Base-by-base conservation (phyloP, 2,113 vertebrate species). In the Gallinago media region DNA sequence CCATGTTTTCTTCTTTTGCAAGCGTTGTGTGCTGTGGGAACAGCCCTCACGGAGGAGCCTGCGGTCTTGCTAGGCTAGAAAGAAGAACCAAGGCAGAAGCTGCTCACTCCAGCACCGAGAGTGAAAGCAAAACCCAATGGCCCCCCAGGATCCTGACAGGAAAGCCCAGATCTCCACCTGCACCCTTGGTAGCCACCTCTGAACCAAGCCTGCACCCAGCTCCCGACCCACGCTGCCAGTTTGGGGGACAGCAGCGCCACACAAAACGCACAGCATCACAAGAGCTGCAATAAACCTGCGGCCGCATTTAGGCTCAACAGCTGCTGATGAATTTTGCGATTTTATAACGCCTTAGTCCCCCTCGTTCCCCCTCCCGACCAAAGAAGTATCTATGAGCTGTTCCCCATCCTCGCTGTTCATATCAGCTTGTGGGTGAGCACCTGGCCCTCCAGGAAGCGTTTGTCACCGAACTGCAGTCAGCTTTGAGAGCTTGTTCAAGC, bases 401-500 rank as follows among this genome's bases (percentile, higher is more conserved):
- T 94, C 65, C 42, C 84, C 80, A 89, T 34, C 65, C 68, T 65
- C 19, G 3, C 47, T 47, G 25, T 34, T 92, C 3, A 0, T 47
- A 82, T 72, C 61, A 54, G 42, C 72, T 75, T 91, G 32, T 16
- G 74, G 82, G 63, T 46, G 79, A 94, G 80, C 65, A 91, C 52
- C 70, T 81, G 75, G 50, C 55, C 19, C 55, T 80, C 55, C 92
- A 88, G 67, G 49, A 90, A 88, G 50, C 68, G 27, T 92, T 9
- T 92, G 88, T 58, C 70, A 89, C 66, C 25, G 3, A 93, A 62
- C 1, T 85, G 70, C 78, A 85, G 36, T 15, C 66, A 82, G 58
- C 42, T 87, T 80, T 3, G 46, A 92, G 55, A 92, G 58, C 46
- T 46, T 67, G 38, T 20, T 89, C 46, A 93, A 70, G 61, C 59